These are phyloP conservation scores for Glyptemys insculpta DNA, from an alignment of 2,797 vertebrate species.

Conservation along the genomic window DNA sequence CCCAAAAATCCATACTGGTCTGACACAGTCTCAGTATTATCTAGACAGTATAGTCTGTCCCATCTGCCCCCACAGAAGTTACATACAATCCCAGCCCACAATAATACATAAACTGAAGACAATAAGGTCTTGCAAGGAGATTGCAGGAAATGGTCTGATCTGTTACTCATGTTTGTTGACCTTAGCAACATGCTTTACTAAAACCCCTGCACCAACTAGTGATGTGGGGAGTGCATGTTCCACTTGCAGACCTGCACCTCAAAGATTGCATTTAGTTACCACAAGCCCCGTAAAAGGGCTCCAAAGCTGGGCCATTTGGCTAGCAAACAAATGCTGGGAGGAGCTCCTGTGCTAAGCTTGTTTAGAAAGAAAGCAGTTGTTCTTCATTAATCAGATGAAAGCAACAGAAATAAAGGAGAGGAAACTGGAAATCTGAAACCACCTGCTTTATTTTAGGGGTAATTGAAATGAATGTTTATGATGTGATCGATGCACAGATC, in stretches of 20 bases:
- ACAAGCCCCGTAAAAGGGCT: neutral
- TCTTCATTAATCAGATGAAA: conserved; percentile 75
- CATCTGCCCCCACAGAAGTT: too few species aligned
- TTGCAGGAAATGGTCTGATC: too few species aligned
- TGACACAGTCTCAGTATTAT: too few species aligned
- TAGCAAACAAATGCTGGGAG: conserved; percentile 62
- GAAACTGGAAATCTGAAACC: conserved; percentile 69
- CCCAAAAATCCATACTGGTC: too few species aligned
- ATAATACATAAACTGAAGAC: too few species aligned
- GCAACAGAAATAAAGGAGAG: conserved; percentile 64
- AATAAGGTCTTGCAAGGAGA: too few species aligned
- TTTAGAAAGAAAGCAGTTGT: conserved; percentile 67
- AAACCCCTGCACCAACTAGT: too few species aligned
- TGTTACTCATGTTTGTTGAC: too few species aligned
- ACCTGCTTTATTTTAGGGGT: conserved; percentile 73
- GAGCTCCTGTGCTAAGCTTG: conserved; percentile 56
- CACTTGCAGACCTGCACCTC: conserved; percentile 17
- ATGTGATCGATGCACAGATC: conserved; percentile 47
- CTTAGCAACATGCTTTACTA: too few species aligned
- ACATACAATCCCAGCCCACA: too few species aligned
- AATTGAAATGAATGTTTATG: conserved; percentile 63
- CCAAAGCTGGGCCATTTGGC: conserved; percentile 54
- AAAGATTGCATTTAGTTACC: conserved; percentile 57
- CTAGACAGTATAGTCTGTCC: too few species aligned
- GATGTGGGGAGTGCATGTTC: conserved; percentile 25